Base-by-base conservation (phyloP, 30 jellyfish, hydroid and myxozoan genomes). In the Chironex yamaguchii region DNA sequence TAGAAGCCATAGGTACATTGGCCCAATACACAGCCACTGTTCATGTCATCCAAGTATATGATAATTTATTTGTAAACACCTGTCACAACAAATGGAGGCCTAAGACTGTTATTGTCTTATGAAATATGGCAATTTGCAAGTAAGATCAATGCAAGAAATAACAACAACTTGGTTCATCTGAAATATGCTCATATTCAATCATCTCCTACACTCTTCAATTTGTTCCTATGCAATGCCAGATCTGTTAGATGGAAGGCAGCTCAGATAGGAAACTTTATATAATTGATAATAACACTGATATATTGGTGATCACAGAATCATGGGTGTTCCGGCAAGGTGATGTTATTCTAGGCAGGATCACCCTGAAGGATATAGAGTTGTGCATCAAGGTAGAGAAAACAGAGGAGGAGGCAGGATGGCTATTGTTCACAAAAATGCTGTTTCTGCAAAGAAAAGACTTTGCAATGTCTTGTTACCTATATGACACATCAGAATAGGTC, bases 321-420 rank as follows among this genome's bases (percentile, higher is more conserved):
- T 73, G 86, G 86, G 74, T 73, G 50, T 49, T 65, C 28, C 32
- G 65, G 58, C 29, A 76, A 11, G 88, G 36, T 31, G 30, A 29
- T 28, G 89, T 76, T 76, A 67, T 76, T 54, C n/a, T 52, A 78
- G 63, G 63, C 78, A 78, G 80, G 49, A 79, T 78, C 67, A 54
- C 86, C 76, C 76, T 11, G 88, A 76, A 29, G 88, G 78, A 62
- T 76, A 52, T 58, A 76, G 29, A 31, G 27, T 76, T 30, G 58
- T 28, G 36, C 88, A 76, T 26, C 62, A 76, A 50, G 64, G 77
- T 27, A 62, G 88, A 51, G 77, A 51, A 76, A 49, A 76, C 78
- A 76, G 77, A 51, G 58, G 71, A 54, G 86, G 74, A 25, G 88
- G 88, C 48, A 77, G 76, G 31, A 68, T 76, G 88, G 76, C 88